These are phyloP conservation scores for Diarsia brunnea DNA, from an alignment of 2,888 invertebrate species.

Conservation along the genomic window DNA sequence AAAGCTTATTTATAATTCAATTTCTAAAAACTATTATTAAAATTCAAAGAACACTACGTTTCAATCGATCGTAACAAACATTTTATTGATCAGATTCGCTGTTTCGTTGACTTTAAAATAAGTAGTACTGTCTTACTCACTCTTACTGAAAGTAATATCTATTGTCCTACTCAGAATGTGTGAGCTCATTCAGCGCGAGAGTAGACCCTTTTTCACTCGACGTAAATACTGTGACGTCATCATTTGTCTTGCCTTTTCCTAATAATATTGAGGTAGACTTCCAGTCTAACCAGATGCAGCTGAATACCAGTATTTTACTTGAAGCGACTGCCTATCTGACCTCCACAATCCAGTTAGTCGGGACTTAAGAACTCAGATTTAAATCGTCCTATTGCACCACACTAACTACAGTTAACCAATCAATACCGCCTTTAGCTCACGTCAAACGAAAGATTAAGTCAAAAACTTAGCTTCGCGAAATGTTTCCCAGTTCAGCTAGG, in stretches of 20 bases:
- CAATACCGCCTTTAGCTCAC: conserved; percentile 39
- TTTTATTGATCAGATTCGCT: neutral
- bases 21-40: conserved; percentile 1
- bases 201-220: neutral
- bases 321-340: neutral
- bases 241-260: neutral
- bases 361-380: too few species aligned
- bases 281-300: neutral
- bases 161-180: neutral
- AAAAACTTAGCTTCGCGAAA: conserved; percentile 57
- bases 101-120: neutral
- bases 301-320: neutral
- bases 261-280: neutral
- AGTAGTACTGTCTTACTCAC: neutral
- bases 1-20: conserved; percentile 30
- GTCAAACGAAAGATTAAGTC: conserved; percentile 61
- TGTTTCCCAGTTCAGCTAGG: conserved; percentile 55
- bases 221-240: neutral
- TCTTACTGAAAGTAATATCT: neutral
- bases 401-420: conserved; percentile 38
- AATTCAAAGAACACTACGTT: conserved; percentile 9
- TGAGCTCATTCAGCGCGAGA: neutral
- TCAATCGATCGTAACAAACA: neutral
- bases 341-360: too few species aligned
- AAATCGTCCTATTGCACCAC: conserved; percentile 9